These are phyloP conservation scores for Grantiella picta DNA, from an alignment of 2,113 vertebrate genomes.

Conservation along the genomic window DNA sequence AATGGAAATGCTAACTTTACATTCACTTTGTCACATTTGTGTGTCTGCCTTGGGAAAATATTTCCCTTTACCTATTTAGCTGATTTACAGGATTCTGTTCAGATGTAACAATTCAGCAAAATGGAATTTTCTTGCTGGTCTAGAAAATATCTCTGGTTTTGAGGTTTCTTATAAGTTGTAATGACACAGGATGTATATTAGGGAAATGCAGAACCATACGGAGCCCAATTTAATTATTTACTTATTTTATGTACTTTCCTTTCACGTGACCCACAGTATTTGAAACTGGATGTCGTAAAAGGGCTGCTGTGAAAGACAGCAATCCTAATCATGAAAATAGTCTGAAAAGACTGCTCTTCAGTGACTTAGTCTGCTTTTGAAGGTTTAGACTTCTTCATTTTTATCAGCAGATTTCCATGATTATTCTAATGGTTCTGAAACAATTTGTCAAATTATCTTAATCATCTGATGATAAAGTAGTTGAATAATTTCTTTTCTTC, in stretches of 20 bases:
- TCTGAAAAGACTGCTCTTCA: neutral
- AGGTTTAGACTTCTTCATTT: neutral
- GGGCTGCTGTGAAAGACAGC: neutral
- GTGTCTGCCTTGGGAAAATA: neutral
- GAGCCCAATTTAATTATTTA: neutral
- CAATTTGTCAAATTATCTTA: neutral
- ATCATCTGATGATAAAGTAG: neutral
- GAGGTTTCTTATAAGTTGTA: neutral
- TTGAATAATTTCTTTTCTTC: neutral
- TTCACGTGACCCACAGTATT: neutral
- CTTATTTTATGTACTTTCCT: neutral
- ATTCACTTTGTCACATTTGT: neutral
- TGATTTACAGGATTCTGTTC: neutral
- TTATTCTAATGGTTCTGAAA: neutral
- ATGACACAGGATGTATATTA: neutral
- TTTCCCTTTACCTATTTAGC: neutral
- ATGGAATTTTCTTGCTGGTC: neutral
- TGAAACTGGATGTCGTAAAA: neutral
- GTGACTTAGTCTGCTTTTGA: neutral
- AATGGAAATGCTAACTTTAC: neutral
- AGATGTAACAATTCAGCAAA: neutral
- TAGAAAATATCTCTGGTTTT: neutral
- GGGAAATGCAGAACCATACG: fast-evolving
- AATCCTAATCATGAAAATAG: neutral
- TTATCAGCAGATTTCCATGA: neutral